These are phyloP conservation scores for Dryomyza anilis DNA, from an alignment of 2,888 invertebrate species.

Conservation along the genomic window DNA sequence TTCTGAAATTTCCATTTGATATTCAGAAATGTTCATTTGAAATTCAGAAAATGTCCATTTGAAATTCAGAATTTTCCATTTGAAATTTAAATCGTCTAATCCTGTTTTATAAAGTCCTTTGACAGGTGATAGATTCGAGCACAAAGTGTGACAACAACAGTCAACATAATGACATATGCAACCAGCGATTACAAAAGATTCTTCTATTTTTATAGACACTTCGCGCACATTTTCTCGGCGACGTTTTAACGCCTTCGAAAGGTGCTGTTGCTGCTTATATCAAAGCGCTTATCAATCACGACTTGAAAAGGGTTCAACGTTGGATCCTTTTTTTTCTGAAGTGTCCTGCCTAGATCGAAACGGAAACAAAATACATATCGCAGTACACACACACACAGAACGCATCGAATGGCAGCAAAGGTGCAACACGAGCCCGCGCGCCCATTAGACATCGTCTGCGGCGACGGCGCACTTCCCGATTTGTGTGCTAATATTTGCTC, in stretches of 20 bases:
- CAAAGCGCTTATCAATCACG: slow-evolving; percentile 2
- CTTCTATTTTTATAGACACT: background rate
- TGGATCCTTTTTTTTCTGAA: background rate
- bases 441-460: background rate
- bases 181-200: background rate
- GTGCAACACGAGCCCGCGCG: slow-evolving; percentile 12
- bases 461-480: background rate
- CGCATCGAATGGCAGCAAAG: slow-evolving; percentile 20
- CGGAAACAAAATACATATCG: background rate
- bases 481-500: slow-evolving; percentile 25
- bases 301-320: slow-evolving; percentile 6
- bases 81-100: no score
- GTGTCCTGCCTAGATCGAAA: background rate
- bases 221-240: no score
- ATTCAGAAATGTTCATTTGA: no score
- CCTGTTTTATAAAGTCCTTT: no score
- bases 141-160: background rate
- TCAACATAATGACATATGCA: background rate
- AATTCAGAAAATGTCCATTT: no score
- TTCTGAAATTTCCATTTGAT: no score
- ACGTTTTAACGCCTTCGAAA: background rate
- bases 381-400: background rate
- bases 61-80: no score
- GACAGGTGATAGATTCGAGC: background rate
- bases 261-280: background rate